Evolutionary conservation across 2,888 invertebrate species (phyloP).

Genomic region (Pammene fasciana): DNA sequence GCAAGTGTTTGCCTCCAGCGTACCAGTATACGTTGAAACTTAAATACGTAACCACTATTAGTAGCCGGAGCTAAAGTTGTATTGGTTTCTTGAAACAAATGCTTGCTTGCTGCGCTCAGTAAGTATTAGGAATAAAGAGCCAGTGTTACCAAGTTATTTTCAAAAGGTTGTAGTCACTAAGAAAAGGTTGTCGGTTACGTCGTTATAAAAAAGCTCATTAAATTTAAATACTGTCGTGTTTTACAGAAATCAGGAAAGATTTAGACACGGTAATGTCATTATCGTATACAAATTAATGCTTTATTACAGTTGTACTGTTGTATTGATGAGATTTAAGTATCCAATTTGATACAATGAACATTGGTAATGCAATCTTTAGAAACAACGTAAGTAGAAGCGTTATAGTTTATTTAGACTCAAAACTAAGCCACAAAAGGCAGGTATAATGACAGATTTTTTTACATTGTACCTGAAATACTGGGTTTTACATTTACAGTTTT

Average conservation of each 20-base stretch:
- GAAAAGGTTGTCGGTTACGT: neutral
- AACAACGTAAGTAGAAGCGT: neutral
- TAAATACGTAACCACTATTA: no score
- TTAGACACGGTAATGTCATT: slow-evolving; percentile 20
- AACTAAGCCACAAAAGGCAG: neutral
- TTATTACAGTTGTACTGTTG: slow-evolving; percentile 1
- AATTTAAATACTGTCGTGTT: slow-evolving; percentile 35
- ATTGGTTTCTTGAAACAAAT: neutral
- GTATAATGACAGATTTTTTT: no score
- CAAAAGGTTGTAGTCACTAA: neutral
- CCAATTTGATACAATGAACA: neutral
- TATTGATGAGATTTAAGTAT: slow-evolving; percentile 1
- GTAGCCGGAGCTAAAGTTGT: no score
- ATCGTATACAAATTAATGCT: slow-evolving; percentile 22
- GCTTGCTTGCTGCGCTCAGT: neutral
- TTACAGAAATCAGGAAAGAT: slow-evolving; percentile 22
- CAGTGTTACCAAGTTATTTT: neutral
- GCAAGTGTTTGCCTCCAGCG: neutral
- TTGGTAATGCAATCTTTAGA: neutral
- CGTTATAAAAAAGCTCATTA: neutral
- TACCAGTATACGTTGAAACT: neutral
- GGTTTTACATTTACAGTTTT: no score
- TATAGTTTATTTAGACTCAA: neutral
- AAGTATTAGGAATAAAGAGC: neutral
- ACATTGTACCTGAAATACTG: no score